Base-by-base conservation (phyloP, 2,888 invertebrate species). In the Campoplex capitator region DNA sequence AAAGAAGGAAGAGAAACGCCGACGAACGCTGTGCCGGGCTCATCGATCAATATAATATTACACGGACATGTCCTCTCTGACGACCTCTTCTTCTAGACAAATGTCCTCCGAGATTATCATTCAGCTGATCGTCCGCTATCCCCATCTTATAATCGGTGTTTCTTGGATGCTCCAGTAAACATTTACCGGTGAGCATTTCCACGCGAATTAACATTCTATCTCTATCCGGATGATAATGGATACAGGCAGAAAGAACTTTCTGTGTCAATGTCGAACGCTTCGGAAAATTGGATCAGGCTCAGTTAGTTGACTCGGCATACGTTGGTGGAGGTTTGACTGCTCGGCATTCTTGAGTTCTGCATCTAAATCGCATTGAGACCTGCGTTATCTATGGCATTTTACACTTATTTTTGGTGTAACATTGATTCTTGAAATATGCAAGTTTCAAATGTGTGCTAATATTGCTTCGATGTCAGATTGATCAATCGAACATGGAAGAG, bases 51-150 rank as follows among this genome's bases (percentile, higher is more conserved):
- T 76, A 45, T 56, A 76, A 76, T 76, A 65, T 76, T 38, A 54
- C 74, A 56, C 48, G 62, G n/a, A 32, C 35, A n/a, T 65, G 65
- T 76, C 76, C 76, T 65, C 38, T 45, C 76, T 7, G 56, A 23
- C 62, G 77, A 85, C 80, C 84, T 81, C 85, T 32, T 81, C 23
- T 23, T 82, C 73, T 68, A 67, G 85, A 45, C 54, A 77, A 85
- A 81, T 67, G 80, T 85, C 84, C 54, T 75, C 35, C 56, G 65
- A 56, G 71, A 81, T 82, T 73, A 82, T 77, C 81, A 45, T 70
- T 74, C 35, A n/a, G 38, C 56, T 77, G 67, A 56, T 42, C n/a
- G 56, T 51, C 38, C 38, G 81, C 73, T 73, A 62, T 81, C 77
- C 73, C 65, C 42, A 67, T 65, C 32, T 68, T 68, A 18, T 42